Conservation (phyloP, 2,888 invertebrate species). For the Cantharis rufa region DNA sequence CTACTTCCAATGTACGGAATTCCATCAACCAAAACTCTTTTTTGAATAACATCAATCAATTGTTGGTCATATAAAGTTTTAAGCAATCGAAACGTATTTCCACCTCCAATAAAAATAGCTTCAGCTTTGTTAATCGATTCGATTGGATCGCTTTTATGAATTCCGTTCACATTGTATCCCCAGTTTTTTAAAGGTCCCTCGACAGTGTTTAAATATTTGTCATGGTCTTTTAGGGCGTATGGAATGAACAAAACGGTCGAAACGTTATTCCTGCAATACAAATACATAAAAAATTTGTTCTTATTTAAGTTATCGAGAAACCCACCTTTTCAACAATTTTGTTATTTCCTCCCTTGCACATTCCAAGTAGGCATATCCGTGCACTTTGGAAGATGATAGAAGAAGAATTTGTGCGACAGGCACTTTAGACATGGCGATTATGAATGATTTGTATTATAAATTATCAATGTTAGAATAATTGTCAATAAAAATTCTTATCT, state of each 20-base stretch:
- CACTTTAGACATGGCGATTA: slow-evolving; percentile 9
- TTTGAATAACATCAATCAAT: slow-evolving; percentile 66
- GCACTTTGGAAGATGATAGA: slow-evolving; percentile 71
- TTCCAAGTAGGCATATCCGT: slow-evolving; percentile 68
- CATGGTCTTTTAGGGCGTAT: slow-evolving; percentile 70
- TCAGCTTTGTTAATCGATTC: slow-evolving; percentile 65
- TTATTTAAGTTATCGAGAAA: slow-evolving; percentile 26
- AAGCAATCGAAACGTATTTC: slow-evolving; percentile 77
- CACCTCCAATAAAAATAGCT: slow-evolving; percentile 79
- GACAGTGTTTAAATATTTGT: slow-evolving; percentile 67
- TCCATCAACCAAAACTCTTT: slow-evolving; percentile 61
- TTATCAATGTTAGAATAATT: background rate
- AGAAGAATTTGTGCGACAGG: slow-evolving; percentile 61
- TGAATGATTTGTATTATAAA: background rate
- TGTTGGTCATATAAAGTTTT: slow-evolving; percentile 71
- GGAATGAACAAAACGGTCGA: slow-evolving; percentile 73
- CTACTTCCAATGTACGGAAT: slow-evolving; percentile 39
- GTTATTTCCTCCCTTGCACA: slow-evolving; percentile 69
- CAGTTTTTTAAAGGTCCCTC: slow-evolving; percentile 64
- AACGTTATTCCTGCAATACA: slow-evolving; percentile 64
- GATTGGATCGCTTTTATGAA: slow-evolving; percentile 66
- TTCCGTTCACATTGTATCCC: slow-evolving; percentile 69
- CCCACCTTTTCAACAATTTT: slow-evolving; percentile 64
- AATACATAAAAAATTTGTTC: background rate
- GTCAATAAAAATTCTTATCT: background rate